Conservation (phyloP, 2,888 invertebrate genomes). For the Criorhina ranunculi region DNA sequence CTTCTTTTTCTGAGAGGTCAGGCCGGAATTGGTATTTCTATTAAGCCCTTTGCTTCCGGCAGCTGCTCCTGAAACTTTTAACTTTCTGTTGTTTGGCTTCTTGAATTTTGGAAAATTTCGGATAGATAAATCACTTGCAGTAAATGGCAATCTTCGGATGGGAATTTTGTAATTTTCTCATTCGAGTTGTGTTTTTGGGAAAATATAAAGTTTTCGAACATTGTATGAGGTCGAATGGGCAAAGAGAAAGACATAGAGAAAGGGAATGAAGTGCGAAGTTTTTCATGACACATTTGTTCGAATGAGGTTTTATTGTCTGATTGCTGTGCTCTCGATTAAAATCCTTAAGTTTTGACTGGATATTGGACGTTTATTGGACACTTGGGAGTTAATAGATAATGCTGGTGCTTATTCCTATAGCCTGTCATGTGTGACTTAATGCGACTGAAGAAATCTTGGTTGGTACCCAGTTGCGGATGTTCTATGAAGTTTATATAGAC, state of each 20-base stretch:
- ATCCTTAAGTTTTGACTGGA: constrained; percentile 27
- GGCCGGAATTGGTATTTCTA: constrained; percentile 68
- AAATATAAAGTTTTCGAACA: constrained; percentile 56
- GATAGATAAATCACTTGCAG: constrained; percentile 74
- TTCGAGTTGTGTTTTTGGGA: constrained; percentile 40
- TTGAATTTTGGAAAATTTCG: constrained; percentile 65
- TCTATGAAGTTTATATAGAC: no score
- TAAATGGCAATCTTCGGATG: constrained; percentile 68
- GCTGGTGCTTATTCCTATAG: background rate
- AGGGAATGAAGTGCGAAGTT: constrained; percentile 23
- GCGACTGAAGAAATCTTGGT: background rate
- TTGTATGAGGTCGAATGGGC: background rate
- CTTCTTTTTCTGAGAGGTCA: constrained; percentile 56
- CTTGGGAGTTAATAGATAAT: constrained; percentile 40
- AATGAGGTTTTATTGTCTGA: constrained; percentile 36
- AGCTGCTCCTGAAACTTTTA: constrained; percentile 73
- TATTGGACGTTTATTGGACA: constrained; percentile 61
- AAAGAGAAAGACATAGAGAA: no score
- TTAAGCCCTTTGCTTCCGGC: constrained; percentile 71
- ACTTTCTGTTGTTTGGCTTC: constrained; percentile 70
- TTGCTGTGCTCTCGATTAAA: constrained; percentile 34
- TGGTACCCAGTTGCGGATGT: no score
- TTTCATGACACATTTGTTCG: constrained; percentile 46
- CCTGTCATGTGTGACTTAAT: background rate
- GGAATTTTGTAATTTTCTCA: constrained; percentile 60